Evolutionary conservation across 2,888 invertebrate species (phyloP), one percentile per base, ranked within the genome.

Genomic region (Chouioia cunea): DNA sequence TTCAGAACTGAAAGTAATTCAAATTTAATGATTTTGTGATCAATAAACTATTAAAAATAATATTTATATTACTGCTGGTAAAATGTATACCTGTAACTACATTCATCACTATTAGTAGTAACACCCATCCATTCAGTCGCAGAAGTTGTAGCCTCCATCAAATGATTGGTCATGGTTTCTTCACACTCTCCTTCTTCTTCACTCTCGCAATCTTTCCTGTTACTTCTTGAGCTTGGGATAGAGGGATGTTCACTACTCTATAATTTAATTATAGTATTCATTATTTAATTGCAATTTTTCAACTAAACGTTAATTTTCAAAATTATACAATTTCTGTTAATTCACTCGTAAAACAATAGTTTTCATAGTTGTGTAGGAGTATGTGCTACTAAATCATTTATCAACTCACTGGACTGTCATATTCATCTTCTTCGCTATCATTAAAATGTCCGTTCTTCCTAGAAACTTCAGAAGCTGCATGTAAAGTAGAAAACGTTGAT

Each of bases 121-220:
- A 95, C 91, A 71, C 94, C 95, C 86, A 93, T 90, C 93, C 95
- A 95, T 86, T 95, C 95, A 54, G 93, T 92, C 79, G 93, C 90
- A 8, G 89, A 89, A 8, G 89, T 89, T 36, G 89, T 89, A 63
- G 88, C 89, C 76, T 90, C 89, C n/a, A 88, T 88, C 60, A 87
- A 85, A 78, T 86, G 86, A 73, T 85, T 90, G 76, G 90, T 90
- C 56, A 90, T 89, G 74, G 90, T 88, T 46, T 90, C 89, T 70
- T 89, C 89, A 73, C 90, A 91, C 64, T 86, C 86, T 18, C 84
- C 86, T 83, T 91, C 91, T 71, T 90, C 91, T 78, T 91, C 91
- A 71, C 90, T 91, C 78, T 91, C 88, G 73, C 85, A 86, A 54
- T 81, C 78, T 57, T 79, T 79, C 56, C 76, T 74, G 50, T 75